These are phyloP conservation scores for Dolichomitus sp. DNA, from an alignment of 2,888 invertebrate species.

Conservation along the genomic window DNA sequence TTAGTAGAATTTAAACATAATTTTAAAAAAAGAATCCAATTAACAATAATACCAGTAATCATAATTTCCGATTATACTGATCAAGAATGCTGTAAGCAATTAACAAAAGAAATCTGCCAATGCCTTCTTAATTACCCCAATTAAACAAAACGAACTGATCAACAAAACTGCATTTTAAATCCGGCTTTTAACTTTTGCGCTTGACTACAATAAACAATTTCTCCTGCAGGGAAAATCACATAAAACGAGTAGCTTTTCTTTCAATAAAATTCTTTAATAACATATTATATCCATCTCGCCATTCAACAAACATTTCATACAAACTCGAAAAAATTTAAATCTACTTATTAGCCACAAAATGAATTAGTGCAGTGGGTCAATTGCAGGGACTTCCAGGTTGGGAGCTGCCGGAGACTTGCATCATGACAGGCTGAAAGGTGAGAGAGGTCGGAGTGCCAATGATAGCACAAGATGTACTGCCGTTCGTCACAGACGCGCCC, in stretches of 20 bases:
- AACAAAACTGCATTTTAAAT: not conserved
- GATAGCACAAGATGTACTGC: slow-evolving; percentile 56
- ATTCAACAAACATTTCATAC: slow-evolving; percentile 25
- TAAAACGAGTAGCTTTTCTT: not conserved
- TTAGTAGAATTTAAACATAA: too few relatives aligned
- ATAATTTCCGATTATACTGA: too few relatives aligned
- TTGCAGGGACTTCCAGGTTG: slow-evolving; percentile 82
- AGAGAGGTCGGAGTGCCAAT: slow-evolving; percentile 72
- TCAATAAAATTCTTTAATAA: slow-evolving; percentile 37
- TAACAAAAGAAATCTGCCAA: too few relatives aligned
- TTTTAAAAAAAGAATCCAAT: too few relatives aligned
- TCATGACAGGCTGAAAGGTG: slow-evolving; percentile 75
- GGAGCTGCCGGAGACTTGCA: slow-evolving; percentile 76
- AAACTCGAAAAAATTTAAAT: slow-evolving; percentile 16
- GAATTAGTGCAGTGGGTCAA: slow-evolving; percentile 60
- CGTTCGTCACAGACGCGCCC: slow-evolving; percentile 65
- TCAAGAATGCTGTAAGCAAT: too few relatives aligned
- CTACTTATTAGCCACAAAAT: slow-evolving; percentile 11
- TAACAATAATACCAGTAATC: too few relatives aligned
- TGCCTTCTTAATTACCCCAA: not conserved
- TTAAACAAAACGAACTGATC: not conserved
- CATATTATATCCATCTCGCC: not conserved
- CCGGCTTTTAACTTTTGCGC: not conserved
- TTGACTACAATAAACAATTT: not conserved
- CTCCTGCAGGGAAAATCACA: not conserved